Evolutionary conservation across 2,797 vertebrate genomes (phyloP), one percentile per base, ranked within the genome.

Genomic region (Coregonus suidteri): DNA sequence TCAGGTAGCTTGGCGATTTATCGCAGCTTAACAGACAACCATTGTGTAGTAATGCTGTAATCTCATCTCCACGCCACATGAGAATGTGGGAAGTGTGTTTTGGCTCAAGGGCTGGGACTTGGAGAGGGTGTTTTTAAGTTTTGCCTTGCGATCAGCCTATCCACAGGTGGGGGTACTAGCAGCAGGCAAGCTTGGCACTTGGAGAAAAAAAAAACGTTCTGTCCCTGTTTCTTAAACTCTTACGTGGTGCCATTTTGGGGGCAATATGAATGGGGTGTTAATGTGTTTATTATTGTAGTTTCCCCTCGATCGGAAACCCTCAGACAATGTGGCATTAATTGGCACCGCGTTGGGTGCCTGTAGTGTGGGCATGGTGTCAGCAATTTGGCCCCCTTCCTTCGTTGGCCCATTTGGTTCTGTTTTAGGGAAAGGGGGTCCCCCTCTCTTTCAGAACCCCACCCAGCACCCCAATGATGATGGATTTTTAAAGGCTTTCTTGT

Each of bases 251-350:
- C 69, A 67, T 74, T 25, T 79, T 79, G 78, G 74, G 51, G 81
- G 77, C 70, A 74, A 82, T 70, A 82, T 59, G 65, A 70, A 16
- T 71, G 80, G 72, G 79, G 90, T 84, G 88, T 92, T 87, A 84
- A 90, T 88, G 88, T 89, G 89, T 89, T 80, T 82, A 83, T 84
- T 84, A 81, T 86, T 85, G 79, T 81, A 84, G 85, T 84, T 87
- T 78, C 68, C 69, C 78, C 75, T 53, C 34, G 74, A 73, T 53
- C 34, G 74, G 73, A 77, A 76, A 74, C 70, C 74, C 65, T 4
- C 80, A 75, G 78, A 64, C n/a, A 11, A 86, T 31, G 25, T 82
- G 85, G 73, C 84, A 74, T 89, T 83, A 85, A 82, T 83, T 80
- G 78, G 71, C 80, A 77, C 78, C 77, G 62, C 65, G 80, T 75